phyloP scores from a whole-genome alignment of 1,140 invertebrate species.

The Papilio helenus region DNA sequence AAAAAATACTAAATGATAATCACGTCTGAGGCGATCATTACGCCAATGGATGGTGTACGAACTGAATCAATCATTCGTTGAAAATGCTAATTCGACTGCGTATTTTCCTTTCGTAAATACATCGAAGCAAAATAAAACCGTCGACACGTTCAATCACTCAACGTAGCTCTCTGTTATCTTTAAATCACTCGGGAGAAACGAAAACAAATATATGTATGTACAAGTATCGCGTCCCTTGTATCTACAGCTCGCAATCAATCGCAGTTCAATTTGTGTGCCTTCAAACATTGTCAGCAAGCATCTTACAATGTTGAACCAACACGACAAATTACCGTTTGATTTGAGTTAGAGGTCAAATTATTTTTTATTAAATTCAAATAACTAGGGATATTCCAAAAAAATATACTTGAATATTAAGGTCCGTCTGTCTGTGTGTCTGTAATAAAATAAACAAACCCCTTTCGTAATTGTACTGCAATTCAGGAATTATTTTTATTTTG shows the following conservation, averaged over 20 bases:
- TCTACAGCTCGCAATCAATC: slow-evolving; percentile 30
- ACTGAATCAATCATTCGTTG: slow-evolving; percentile 13
- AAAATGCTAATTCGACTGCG: slow-evolving; percentile 6
- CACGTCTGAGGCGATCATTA: slow-evolving; percentile 3
- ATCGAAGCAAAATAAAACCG: slow-evolving; percentile 10
- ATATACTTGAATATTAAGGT: no score
- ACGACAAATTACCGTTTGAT: not conserved
- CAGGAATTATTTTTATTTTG: no score
- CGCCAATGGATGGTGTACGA: not conserved
- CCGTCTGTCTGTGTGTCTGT: no score
- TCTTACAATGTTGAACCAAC: not conserved
- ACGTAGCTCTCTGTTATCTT: slow-evolving; percentile 34
- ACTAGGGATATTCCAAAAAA: no score
- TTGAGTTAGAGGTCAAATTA: no score
- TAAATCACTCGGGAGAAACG: slow-evolving; percentile 35
- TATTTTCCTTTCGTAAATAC: slow-evolving; percentile 21
- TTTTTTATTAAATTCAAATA: no score
- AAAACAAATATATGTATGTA: slow-evolving; percentile 23
- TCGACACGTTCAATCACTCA: slow-evolving; percentile 31
- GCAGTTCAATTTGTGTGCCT: slow-evolving; percentile 28
- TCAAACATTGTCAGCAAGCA: slow-evolving; percentile 24
- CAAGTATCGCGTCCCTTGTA: not conserved
- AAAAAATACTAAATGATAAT: slow-evolving; percentile 6
- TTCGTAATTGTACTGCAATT: no score
- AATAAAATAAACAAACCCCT: no score